These are phyloP conservation scores for Cardiocondyla obscurior DNA, from an alignment of 1,140 invertebrate species.

Conservation along the genomic window DNA sequence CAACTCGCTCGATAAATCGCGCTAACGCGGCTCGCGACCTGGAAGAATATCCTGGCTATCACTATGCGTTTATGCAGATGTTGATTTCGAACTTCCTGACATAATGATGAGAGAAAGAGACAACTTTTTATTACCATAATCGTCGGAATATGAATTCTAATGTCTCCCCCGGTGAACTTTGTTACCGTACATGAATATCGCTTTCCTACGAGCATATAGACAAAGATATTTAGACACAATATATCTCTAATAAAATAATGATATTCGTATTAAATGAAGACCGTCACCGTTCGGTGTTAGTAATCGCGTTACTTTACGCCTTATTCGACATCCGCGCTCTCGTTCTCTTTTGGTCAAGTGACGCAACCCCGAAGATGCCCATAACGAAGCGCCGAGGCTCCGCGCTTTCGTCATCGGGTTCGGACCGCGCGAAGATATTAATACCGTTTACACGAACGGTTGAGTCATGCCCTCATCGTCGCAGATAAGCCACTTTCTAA, in stretches of 20 bases:
- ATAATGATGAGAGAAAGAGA: not conserved
- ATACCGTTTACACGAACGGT: constrained; percentile 69
- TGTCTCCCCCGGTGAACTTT: too few relatives aligned
- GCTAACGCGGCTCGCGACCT: constrained; percentile 3
- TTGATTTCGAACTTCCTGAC: not conserved
- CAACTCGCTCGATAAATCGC: constrained; percentile 33
- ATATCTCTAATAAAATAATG: not conserved
- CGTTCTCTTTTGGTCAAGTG: not conserved
- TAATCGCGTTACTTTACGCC: not conserved
- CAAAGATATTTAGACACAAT: not conserved
- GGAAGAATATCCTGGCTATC: not conserved
- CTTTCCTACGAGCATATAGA: not conserved
- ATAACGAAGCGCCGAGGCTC: not conserved
- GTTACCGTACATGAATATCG: not conserved
- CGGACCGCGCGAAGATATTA: constrained; percentile 55
- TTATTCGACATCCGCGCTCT: not conserved
- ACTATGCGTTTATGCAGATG: not conserved
- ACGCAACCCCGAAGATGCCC: constrained; percentile 16
- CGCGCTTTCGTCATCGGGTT: constrained; percentile 50
- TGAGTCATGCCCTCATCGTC: constrained; percentile 74
- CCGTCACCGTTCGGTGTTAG: not conserved
- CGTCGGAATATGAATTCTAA: not conserved
- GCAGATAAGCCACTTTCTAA: constrained; percentile 76
- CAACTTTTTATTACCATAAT: not conserved
- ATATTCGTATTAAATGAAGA: not conserved